Percentiles rank a stretch among this genome's conserved stretches.
Conservation (phyloP, 2,888 invertebrate species). For the Myathropa florea region DNA sequence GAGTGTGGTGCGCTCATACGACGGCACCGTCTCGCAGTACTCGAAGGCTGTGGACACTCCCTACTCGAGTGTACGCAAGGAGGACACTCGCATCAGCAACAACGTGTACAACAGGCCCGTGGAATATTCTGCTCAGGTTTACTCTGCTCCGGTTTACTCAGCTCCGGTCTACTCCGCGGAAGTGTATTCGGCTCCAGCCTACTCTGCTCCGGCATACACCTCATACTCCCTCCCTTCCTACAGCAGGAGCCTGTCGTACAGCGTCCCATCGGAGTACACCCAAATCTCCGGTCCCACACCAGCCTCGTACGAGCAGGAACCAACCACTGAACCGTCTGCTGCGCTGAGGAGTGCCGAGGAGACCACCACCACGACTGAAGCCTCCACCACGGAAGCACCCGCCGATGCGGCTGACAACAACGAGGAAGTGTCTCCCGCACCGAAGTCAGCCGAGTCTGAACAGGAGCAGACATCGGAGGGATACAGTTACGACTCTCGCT, state of each 20-base stretch:
- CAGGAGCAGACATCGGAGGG: not conserved
- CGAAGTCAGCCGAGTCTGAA: conserved; percentile 8
- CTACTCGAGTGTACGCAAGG: conserved; percentile 83
- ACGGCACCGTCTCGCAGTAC: conserved; percentile 82
- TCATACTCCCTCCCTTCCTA: conserved; percentile 45
- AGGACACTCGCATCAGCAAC: conserved; percentile 83
- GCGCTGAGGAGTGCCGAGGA: conserved; percentile 1
- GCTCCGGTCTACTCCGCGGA: conserved; percentile 72
- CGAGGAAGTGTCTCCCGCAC: conserved; percentile 20
- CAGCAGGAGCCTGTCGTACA: conserved; percentile 19
- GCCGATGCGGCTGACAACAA: not conserved
- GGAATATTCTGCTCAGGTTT: conserved; percentile 76
- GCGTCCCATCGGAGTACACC: conserved; percentile 4
- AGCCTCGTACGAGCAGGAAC: conserved; percentile 5
- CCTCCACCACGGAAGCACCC: conserved; percentile 38
- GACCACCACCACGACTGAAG: conserved; percentile 23
- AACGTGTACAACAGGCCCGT: conserved; percentile 81
- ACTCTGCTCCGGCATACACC: conserved; percentile 68
- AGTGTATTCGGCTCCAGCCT: conserved; percentile 66
- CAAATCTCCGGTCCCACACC: conserved; percentile 22
- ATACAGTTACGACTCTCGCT: not conserved
- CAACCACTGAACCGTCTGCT: conserved; percentile 2
- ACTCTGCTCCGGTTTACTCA: conserved; percentile 64
- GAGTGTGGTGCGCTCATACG: conserved; percentile 82
- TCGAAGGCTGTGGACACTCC: conserved; percentile 83